Base-by-base conservation (phyloP, 2,113 vertebrate genomes). In the Prionailurus bengalensis region DNA sequence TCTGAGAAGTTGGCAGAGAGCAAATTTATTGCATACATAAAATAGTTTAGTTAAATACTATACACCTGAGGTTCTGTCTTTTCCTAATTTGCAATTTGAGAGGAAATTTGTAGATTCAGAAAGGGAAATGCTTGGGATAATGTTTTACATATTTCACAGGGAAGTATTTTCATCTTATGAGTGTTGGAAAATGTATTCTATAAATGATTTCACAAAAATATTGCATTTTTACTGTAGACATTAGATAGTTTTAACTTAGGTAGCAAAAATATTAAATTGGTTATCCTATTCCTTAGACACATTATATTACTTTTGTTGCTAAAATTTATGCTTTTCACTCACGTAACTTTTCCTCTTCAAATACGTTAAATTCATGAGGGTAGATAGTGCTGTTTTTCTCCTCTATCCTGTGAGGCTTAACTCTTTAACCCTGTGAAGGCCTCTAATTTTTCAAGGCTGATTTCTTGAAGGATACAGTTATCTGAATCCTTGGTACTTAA, bases 1-100 rank as follows among this genome's bases (percentile, higher is more conserved):
- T 73, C 89, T 94, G 74, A 96, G 31, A 95, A 95, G 23, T 65
- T 94, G 83, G 61, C 74, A 96, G 89, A 96, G 33, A 95, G 45
- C 42, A 97, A 97, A 96, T 89, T 95, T 89, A 80, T n/a, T 63
- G 4, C 71, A 90, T 79, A 92, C 39, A 95, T 92, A 96, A 95
- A 96, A 94, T 85, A 96, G 76, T 93, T 95, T 93, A 78, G 39
- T 89, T 97, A 96, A 95, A 87, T 96, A 93, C 61, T 96, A 87
- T 85, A 90, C 86, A 96, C 36, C 53, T 92, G 55, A 82, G 12
- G n/a, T 89, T 96, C 68, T 92, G 14, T 89, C 65, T 91, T 85
- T 93, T 95, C n/a, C 21, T 42, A 94, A 95, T 87, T 87, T 95
- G 48, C 12, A 84, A 65, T 79, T 85, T 70, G 79, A 95, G 29